Evolutionary conservation across 1,140 invertebrate species (phyloP), one percentile per base, ranked within the genome.

Genomic region (Galleria mellonella): DNA sequence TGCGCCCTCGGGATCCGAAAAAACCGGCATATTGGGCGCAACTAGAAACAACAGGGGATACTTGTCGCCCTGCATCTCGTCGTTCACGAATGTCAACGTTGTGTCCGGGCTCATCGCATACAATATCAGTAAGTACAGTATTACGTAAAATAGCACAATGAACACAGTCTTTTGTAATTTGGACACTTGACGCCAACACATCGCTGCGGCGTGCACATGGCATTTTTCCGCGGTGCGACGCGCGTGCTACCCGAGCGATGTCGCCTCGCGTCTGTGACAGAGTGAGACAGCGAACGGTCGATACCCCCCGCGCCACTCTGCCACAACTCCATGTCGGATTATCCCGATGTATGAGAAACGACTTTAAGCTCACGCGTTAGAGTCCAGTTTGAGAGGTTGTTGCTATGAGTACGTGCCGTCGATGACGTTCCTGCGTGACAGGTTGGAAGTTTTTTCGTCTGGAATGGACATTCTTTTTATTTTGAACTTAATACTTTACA

Each of bases 111-210:
- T 32, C 32, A 58, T 38, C 14, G 36, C 42, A 41, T 44, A 54
- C 14, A 35, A 51, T 15, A 61, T 28, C 5, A 55, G 27, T 7
- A 58, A 7, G 45, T 59, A 66, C 13, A 57, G 8, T n/a, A 36
- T 37, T 12, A 55, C 28, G 32, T 65, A 58, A 4, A 47, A 30
- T 1, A 58, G 27, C 28, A 47, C 27, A 9, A 51, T 42, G 14
- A 49, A 10, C 31, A 55, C 32, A 28, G 36, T 31, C 32, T 52
- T 58, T 23, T 47, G 46, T 9, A 52, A 29, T 47, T 48, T 55
- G 9, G 60, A 55, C 39, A 59, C 37, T 35, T 52, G 40, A 27
- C 56, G 56, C 53, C 63, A 51, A 33, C 42, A 55, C 63, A 62
- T 62, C 23, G 37, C 51, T 47, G 40, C 37, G 14, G 15, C 17